Conservation (phyloP, 2,797 vertebrate species). For the Argyrosomus regius region DNA sequence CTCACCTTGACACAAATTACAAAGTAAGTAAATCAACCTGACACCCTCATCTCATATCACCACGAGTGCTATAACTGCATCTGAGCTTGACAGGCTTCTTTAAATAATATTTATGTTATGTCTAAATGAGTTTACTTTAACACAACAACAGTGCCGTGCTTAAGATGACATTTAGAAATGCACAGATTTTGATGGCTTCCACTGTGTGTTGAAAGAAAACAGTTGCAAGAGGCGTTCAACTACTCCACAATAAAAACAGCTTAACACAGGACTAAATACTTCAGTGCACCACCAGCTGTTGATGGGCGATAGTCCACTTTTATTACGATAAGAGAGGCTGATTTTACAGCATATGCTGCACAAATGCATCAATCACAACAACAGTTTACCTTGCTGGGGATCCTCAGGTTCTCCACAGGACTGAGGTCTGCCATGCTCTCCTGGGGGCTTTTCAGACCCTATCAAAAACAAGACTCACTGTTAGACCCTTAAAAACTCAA, state of each 20-base stretch:
- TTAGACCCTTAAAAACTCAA: neutral
- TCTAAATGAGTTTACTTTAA: neutral
- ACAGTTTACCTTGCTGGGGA: slow-evolving; percentile 92
- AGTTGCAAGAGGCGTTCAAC: neutral
- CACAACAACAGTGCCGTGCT: neutral
- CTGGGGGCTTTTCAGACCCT: slow-evolving; percentile 97
- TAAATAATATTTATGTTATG: neutral
- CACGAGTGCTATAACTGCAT: neutral
- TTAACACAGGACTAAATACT: neutral
- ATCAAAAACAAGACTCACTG: slow-evolving; percentile 48
- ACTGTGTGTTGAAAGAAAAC: neutral
- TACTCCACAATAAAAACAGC: neutral
- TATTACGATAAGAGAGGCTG: neutral
- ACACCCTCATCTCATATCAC: neutral
- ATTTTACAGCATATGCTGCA: neutral
- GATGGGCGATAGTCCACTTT: neutral
- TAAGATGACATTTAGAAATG: neutral
- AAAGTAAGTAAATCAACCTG: neutral
- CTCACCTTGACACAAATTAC: neutral
- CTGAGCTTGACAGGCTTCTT: neutral
- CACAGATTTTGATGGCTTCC: neutral
- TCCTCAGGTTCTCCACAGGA: slow-evolving; percentile 93
- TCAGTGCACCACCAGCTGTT: neutral
- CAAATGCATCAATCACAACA: neutral
- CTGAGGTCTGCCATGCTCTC: slow-evolving; percentile 94